Conservation (phyloP, 1,140 invertebrate species). For the Phthorimaea operculella region DNA sequence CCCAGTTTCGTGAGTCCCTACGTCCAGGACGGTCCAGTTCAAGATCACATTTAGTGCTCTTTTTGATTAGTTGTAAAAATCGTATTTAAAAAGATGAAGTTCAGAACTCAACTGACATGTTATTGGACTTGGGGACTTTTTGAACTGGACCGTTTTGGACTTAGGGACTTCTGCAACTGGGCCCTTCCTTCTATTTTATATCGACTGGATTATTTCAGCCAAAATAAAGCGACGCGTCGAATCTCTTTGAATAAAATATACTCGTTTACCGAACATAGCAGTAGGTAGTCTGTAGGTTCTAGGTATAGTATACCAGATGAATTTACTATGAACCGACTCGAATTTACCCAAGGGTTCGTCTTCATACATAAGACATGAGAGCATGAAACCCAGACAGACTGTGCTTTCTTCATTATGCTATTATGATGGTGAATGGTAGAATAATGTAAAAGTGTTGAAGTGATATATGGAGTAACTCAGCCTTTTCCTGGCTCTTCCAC, state of each 20-base stretch:
- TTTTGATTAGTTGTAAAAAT: too few species aligned
- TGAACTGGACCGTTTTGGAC: too few species aligned
- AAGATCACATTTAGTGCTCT: too few species aligned
- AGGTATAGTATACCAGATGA: constrained; percentile 12
- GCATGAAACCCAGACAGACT: constrained; percentile 7
- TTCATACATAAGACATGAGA: constrained; percentile 31
- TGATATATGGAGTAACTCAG: background rate
- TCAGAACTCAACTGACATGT: too few species aligned
- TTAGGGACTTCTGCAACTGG: too few species aligned
- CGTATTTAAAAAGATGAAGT: too few species aligned
- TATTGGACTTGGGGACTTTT: too few species aligned
- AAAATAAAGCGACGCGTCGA: background rate
- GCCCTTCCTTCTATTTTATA: too few species aligned
- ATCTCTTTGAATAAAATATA: background rate
- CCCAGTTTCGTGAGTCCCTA: too few species aligned
- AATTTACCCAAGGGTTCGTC: constrained; percentile 16
- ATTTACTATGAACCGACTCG: constrained; percentile 21
- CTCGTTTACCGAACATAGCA: background rate
- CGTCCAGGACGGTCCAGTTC: too few species aligned
- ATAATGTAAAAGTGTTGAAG: constrained; percentile 2
- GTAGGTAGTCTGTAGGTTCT: background rate
- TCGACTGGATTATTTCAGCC: too few species aligned
- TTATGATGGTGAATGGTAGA: constrained; percentile 1
- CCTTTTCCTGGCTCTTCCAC: too few species aligned
- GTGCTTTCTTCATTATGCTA: constrained; percentile 2